Percentiles rank a stretch among this genome's conserved stretches.
Evolutionary conservation across 2,113 vertebrate genomes (phyloP).

Genomic region (Nicator chloris): DNA sequence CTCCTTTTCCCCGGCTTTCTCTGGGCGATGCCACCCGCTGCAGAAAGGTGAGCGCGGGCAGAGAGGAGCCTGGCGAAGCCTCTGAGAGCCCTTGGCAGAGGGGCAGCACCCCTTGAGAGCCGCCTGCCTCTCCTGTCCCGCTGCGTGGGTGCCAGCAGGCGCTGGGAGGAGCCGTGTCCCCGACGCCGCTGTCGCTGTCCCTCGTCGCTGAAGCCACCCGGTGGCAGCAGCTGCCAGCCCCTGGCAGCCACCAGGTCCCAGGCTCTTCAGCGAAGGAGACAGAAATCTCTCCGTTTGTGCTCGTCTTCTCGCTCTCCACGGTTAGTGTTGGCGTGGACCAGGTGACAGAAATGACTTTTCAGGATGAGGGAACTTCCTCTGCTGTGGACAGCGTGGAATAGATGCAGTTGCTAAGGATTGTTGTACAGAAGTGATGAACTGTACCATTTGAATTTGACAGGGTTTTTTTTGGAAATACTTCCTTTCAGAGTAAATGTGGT

Average conservation of each 20-base stretch:
- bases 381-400: background rate
- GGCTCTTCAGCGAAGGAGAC: background rate
- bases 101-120: rapidly evolving
- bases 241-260: background rate
- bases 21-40: background rate
- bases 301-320: too few species aligned
- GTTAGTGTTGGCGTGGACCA: background rate
- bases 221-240: constrained; percentile 37
- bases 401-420: background rate
- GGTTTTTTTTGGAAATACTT: background rate
- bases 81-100: background rate
- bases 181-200: background rate
- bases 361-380: background rate
- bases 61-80: background rate
- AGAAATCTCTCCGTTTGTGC: background rate
- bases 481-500: background rate
- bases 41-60: background rate
- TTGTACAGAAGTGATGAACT: background rate
- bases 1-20: background rate
- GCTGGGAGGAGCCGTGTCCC: background rate
- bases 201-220: background rate
- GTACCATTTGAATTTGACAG: background rate
- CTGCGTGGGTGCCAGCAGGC: rapidly evolving
- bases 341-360: background rate
- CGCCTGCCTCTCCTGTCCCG: rapidly evolving